Evolutionary conservation across 2,113 vertebrate genomes (phyloP), one percentile per base, ranked within the genome.

Genomic region (Monopterus albus): DNA sequence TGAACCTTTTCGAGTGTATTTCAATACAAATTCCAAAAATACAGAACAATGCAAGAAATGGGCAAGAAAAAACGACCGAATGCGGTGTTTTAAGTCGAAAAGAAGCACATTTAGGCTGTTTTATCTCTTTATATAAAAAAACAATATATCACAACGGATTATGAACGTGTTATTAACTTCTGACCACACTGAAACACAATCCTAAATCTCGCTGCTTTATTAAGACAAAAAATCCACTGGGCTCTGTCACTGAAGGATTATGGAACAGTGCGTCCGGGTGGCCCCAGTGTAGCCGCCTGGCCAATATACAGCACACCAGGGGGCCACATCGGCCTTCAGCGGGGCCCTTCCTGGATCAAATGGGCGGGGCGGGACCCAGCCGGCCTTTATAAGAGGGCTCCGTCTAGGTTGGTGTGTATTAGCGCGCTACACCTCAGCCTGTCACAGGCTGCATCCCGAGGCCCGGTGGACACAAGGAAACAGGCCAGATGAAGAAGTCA

Each of bases 291-390:
- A 43, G 63, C 82, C 74, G 63, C 83, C 17, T 67, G 77, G 89
- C 92, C 91, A 89, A 91, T 93, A 91, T 87, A 90, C 92, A 90
- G 90, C 92, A 88, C 93, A 78, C 89, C 93, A 94, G 93, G 93
- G 93, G 93, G 92, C 93, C 91, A 91, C 87, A 91, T 89, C 70
- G 89, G 84, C 81, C 89, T 82, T 90, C 70, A 35, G 78, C 79
- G 0, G 64, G 71, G 80, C 74, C 87, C 86, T 91, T 93, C 89
- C 88, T 87, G 87, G 57, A 74, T 81, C 87, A 92, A 91, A 92
- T 89, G 42, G 18, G 21, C 43, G 49, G 91, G 91, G 89, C 85
- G 90, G 89, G 78, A 25, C 70, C 76, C 39, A 42, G 15, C 72
- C 53, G 82, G 39, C 73, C 66, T 82, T 82, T 94, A 90, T 93